Conservation (phyloP, 2,113 vertebrate species). For the Stercorarius parasiticus region DNA sequence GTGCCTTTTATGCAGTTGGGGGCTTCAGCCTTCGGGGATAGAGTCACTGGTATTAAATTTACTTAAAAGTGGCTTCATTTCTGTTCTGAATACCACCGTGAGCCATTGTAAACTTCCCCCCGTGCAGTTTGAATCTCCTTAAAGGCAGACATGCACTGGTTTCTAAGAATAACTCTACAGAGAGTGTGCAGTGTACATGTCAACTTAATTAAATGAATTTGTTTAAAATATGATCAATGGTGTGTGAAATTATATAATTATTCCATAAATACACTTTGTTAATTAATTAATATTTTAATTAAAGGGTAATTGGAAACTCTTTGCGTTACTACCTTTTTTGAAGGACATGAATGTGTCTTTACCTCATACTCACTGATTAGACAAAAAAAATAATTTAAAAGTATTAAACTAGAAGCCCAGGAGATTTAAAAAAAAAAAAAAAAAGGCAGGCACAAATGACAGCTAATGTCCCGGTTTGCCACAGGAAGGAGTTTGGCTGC, state of each 20-base stretch:
- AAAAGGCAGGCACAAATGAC: background rate
- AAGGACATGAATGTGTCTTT: background rate
- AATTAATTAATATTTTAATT: conserved; percentile 77
- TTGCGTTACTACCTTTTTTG: conserved; percentile 34
- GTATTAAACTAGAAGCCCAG: background rate
- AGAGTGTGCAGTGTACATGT: conserved; percentile 45
- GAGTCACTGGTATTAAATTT: conserved; percentile 42
- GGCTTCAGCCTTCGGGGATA: conserved; percentile 18
- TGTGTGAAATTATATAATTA: conserved; percentile 74
- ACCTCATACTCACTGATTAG: background rate
- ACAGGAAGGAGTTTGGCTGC: background rate
- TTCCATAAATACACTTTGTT: conserved; percentile 69
- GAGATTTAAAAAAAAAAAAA: background rate
- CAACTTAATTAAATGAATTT: conserved; percentile 65
- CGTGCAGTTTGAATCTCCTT: background rate
- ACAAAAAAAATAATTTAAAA: background rate
- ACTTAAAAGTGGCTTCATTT: conserved; percentile 30
- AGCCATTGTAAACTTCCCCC: background rate
- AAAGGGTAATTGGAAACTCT: conserved; percentile 62
- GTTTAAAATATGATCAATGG: conserved; percentile 62
- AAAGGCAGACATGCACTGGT: background rate
- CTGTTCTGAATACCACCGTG: background rate
- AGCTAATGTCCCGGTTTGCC: background rate
- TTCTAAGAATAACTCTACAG: conserved; percentile 39
- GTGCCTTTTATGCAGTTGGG: conserved; percentile 36